Percentiles rank a stretch among this genome's conserved stretches.
These are phyloP conservation scores for Trichopoda pennipes DNA, from an alignment of 2,888 invertebrate species.

Conservation along the genomic window DNA sequence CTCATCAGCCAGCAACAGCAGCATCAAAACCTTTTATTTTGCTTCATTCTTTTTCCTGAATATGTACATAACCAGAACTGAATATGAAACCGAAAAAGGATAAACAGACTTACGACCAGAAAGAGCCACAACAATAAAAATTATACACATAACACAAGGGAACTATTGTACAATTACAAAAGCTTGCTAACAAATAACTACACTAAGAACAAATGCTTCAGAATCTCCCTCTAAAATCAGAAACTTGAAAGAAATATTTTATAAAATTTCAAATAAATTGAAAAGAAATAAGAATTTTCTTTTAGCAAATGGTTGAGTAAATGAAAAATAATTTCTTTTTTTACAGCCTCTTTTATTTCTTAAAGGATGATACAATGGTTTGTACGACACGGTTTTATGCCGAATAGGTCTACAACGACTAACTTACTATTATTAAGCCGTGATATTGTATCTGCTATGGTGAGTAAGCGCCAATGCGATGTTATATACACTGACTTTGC, in stretches of 20 bases:
- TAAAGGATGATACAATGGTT: too few species aligned
- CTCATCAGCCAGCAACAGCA: conserved; percentile 31
- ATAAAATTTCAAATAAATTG: neutral
- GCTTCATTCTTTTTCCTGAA: neutral
- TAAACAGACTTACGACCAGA: conserved; percentile 51
- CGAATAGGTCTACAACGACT: too few species aligned
- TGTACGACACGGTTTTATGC: too few species aligned
- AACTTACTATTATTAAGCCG: too few species aligned
- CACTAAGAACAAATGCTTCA: conserved; percentile 14
- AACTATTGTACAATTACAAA: conserved; percentile 55
- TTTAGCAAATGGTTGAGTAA: too few species aligned
- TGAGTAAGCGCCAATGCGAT: too few species aligned
- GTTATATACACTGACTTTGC: too few species aligned
- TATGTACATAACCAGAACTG: conserved; percentile 34
- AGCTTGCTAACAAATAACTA: conserved; percentile 37
- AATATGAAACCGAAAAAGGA: conserved; percentile 61
- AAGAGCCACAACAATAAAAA: conserved; percentile 48
- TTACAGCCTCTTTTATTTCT: too few species aligned
- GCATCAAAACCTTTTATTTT: conserved; percentile 8
- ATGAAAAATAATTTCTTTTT: too few species aligned
- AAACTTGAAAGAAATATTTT: neutral
- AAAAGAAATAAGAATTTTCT: too few species aligned
- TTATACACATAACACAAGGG: conserved; percentile 56
- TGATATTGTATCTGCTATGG: too few species aligned
- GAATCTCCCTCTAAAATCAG: conserved; percentile 18